A percentile compares a stretch with the other conserved stretches of the same genome.
These are phyloP conservation scores for Poeciliopsis turneri DNA, from an alignment of 2,797 vertebrate genomes.

Conservation along the genomic window DNA sequence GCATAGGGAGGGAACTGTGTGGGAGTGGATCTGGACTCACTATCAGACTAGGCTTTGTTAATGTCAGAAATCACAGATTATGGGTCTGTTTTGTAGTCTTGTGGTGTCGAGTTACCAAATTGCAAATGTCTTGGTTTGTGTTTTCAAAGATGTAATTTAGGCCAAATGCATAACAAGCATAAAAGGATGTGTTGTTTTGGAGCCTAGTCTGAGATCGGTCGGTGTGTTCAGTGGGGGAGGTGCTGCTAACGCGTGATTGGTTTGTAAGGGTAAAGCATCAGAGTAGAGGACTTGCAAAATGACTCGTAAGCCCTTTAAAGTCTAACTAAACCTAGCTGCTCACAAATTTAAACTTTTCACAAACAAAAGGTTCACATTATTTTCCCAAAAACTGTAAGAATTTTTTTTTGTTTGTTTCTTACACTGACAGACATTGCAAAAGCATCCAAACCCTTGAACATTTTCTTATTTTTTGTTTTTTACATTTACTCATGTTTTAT, in stretches of 20 bases:
- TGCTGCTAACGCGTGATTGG: slow-evolving; percentile 69
- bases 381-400: slow-evolving; percentile 70
- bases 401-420: slow-evolving; percentile 16
- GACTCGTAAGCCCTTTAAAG: slow-evolving; percentile 41
- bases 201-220: slow-evolving; percentile 85
- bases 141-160: slow-evolving; percentile 32
- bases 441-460: neutral
- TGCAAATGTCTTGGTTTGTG: slow-evolving; percentile 3
- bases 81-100: slow-evolving; percentile 16
- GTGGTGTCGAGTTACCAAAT: slow-evolving; percentile 23
- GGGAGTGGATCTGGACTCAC: slow-evolving; percentile 55
- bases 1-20: slow-evolving; percentile 46
- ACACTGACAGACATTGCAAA: slow-evolving; percentile 24
- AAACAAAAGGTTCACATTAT: slow-evolving; percentile 62
- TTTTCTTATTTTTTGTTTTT: neutral
- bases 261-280: slow-evolving; percentile 68
- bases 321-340: slow-evolving; percentile 42
- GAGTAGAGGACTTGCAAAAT: slow-evolving; percentile 69
- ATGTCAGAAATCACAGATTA: slow-evolving; percentile 20
- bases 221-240: slow-evolving; percentile 54
- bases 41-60: slow-evolving; percentile 79
- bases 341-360: slow-evolving; percentile 39
- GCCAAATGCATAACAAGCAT: slow-evolving; percentile 14
- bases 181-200: slow-evolving; percentile 3
- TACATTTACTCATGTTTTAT: neutral